phyloP scores from a whole-genome alignment of 1,140 invertebrate genomes.

The Anadara kagoshimensis region DNA sequence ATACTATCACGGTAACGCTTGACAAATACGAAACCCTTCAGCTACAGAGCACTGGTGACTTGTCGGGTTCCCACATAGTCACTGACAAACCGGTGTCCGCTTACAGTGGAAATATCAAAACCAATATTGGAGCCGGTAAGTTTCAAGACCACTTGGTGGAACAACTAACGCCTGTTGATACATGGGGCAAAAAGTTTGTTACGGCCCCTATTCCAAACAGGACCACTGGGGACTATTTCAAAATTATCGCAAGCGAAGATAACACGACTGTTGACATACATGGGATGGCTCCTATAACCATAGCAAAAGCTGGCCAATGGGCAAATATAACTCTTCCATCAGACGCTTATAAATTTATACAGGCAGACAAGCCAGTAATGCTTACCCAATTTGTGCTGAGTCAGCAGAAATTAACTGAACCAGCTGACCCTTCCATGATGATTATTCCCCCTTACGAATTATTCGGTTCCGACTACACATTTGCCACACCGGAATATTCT shows the following conservation, averaged over 20 bases:
- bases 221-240: slow-evolving; percentile 51
- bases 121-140: slow-evolving; percentile 38
- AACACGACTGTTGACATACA: slow-evolving; percentile 38
- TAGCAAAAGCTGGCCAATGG: slow-evolving; percentile 32
- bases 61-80: slow-evolving; percentile 49
- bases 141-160: slow-evolving; percentile 59
- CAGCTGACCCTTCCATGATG: slow-evolving; percentile 52
- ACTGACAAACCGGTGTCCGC: slow-evolving; percentile 48
- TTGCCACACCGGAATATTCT: slow-evolving; percentile 43
- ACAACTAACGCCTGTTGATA: slow-evolving; percentile 54
- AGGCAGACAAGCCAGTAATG: slow-evolving; percentile 36
- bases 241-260: slow-evolving; percentile 43
- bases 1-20: slow-evolving; percentile 24
- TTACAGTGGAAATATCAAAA: slow-evolving; percentile 54
- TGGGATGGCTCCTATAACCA: slow-evolving; percentile 21
- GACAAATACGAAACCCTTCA: slow-evolving; percentile 29
- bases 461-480: slow-evolving; percentile 45
- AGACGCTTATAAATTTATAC: slow-evolving; percentile 29
- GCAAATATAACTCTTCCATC: slow-evolving; percentile 27
- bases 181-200: slow-evolving; percentile 59
- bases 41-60: slow-evolving; percentile 31
- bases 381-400: slow-evolving; percentile 49
- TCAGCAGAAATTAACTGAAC: slow-evolving; percentile 26
- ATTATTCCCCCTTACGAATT: slow-evolving; percentile 42
- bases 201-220: slow-evolving; percentile 46